phyloP scores from a whole-genome alignment of 1,140 invertebrate species.

The Globodera ellingtonae region DNA sequence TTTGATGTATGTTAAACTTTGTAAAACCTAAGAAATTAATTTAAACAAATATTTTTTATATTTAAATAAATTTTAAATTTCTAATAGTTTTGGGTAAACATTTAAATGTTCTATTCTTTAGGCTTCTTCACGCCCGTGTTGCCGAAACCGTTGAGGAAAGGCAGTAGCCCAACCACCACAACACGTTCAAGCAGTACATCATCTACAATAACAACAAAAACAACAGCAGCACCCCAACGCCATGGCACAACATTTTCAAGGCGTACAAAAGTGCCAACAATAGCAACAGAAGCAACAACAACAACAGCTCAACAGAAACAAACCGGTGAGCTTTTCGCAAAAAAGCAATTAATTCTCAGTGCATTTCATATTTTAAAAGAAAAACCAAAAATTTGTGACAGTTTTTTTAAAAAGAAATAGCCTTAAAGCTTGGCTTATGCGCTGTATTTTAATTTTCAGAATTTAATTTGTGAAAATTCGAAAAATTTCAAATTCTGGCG shows the following conservation, averaged over 20 bases:
- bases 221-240: background rate
- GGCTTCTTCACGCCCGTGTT: conserved; percentile 37
- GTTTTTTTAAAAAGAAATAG: too few species aligned
- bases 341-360: background rate
- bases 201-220: background rate
- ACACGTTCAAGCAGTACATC: background rate
- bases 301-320: background rate
- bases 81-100: background rate
- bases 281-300: background rate
- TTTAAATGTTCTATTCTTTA: conserved; percentile 13
- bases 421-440: background rate
- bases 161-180: background rate
- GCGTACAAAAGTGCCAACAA: background rate
- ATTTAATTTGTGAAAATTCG: background rate
- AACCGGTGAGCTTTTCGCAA: background rate
- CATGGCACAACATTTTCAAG: background rate
- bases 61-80: too few species aligned
- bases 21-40: too few species aligned
- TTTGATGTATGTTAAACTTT: too few species aligned
- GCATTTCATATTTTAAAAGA: background rate
- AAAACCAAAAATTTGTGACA: too few species aligned
- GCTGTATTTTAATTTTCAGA: background rate
- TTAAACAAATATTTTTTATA: too few species aligned
- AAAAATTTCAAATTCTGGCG: background rate
- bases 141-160: conserved; percentile 24